Conservation (phyloP, 2,113 vertebrate species). For the Emberiza fucata region DNA sequence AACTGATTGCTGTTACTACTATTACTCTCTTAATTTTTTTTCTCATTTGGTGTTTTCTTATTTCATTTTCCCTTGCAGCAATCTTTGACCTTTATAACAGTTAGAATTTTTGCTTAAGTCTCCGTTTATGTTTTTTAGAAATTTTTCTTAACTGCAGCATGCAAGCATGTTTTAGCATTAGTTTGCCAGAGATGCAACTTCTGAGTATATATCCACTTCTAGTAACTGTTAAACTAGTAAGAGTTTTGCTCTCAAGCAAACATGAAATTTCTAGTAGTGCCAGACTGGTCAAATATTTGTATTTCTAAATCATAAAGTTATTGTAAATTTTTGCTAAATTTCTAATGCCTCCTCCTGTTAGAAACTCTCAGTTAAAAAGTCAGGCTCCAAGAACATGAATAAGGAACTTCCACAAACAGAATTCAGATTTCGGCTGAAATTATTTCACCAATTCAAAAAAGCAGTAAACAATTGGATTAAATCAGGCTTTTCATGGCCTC, state of each 20-base stretch:
- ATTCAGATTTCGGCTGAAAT: background rate
- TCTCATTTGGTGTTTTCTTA: background rate
- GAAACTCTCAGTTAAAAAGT: background rate
- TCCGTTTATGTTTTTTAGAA: background rate
- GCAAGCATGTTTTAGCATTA: background rate
- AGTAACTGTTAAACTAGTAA: background rate
- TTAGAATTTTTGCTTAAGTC: background rate
- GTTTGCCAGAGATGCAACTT: background rate
- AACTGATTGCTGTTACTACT: background rate
- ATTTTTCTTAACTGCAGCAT: background rate
- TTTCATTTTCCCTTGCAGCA: background rate
- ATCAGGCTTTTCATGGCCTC: background rate
- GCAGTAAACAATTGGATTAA: background rate
- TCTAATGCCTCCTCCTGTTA: background rate
- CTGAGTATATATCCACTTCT: background rate
- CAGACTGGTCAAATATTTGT: background rate
- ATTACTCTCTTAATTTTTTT: background rate
- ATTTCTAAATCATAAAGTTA: background rate
- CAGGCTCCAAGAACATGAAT: background rate
- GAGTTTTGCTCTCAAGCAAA: background rate
- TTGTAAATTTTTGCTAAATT: background rate
- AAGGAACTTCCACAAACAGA: background rate
- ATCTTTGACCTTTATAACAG: background rate
- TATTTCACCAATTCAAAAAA: background rate
- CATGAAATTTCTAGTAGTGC: background rate